Evolutionary conservation across 2,113 vertebrate genomes (phyloP), one percentile per base, ranked within the genome.

Genomic region (Leptobrachium ailaonicum): DNA sequence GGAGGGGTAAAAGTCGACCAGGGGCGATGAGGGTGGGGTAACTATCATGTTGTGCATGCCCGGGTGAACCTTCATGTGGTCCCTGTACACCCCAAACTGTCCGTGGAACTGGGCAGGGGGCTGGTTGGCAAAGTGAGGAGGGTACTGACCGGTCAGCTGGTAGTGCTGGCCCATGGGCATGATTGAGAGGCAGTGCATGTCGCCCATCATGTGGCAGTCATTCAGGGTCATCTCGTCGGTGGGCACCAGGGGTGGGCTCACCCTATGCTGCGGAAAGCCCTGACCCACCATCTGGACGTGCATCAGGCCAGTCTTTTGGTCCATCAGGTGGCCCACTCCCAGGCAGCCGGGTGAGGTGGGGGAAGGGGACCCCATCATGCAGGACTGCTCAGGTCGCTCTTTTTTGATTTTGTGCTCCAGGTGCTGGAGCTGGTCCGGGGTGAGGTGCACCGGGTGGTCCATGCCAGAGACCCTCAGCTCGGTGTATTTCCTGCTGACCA

Each of bases 21-120:
- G 82, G 0, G 96, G 96, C 0, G 96, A 97, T 1, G 95, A 92
- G 1, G 96, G 96, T 0, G 96, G 95, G 0, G 96, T 96, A 87
- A 96, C 91, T 87, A 94, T 89, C 86, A 93, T 83, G 6, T 94
- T 94, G 2, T 90, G 92, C 85, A 95, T 74, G 3, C 88, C 82
- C 0, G 86, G 82, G 58, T 91, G 94, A n/a, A 88, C 87, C 70
- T 87, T 92, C 80, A 90, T 74, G 1, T 90, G 86, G 76, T 95
- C 94, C 66, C 92, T 85, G 84, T 91, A 94, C 83, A 95, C 79
- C 80, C 79, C 87, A 83, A 93, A 95, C 79, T 94, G 94, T 91
- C 93, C 93, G 64, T 93, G 94, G 74, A 93, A 95, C 82, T 94
- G 93, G 13, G 85, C 85, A 74, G 83, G 83, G 2, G 85, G 60